Conservation (phyloP, 2,113 vertebrate species). For the Callopanchax toddi region DNA sequence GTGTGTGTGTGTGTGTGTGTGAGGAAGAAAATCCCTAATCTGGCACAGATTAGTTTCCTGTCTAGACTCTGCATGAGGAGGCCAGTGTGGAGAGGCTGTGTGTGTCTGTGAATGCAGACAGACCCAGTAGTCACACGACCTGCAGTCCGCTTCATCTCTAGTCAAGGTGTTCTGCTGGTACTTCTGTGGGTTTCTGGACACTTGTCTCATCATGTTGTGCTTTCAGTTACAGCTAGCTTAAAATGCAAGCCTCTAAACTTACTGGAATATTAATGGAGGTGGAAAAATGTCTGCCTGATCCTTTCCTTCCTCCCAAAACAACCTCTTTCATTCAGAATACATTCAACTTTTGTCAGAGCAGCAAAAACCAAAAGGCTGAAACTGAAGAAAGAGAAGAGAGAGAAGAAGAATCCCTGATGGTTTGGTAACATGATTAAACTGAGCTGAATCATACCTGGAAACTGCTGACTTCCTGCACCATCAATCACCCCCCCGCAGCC, state of each 20-base stretch:
- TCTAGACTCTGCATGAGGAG: slow-evolving; percentile 78
- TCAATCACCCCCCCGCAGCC: slow-evolving; percentile 46
- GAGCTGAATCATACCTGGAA: slow-evolving; percentile 56
- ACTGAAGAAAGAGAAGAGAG: slow-evolving; percentile 28
- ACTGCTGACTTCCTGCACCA: slow-evolving; percentile 33
- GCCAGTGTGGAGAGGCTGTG: slow-evolving; percentile 47
- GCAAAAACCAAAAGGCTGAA: slow-evolving; percentile 13
- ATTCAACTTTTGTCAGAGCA: slow-evolving; percentile 15
- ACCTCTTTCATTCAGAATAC: background rate
- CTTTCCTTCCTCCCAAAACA: slow-evolving; percentile 33
- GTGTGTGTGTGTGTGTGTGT: slow-evolving; percentile 49
- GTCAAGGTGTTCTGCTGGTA: too few relatives aligned
- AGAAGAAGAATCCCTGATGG: slow-evolving; percentile 36
- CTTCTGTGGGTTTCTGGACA: too few relatives aligned
- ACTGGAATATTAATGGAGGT: too few relatives aligned
- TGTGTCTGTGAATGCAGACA: slow-evolving; percentile 25
- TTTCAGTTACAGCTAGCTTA: too few relatives aligned
- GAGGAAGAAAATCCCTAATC: slow-evolving; percentile 76
- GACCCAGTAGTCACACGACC: too few relatives aligned
- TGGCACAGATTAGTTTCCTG: slow-evolving; percentile 76
- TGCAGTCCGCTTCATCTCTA: too few relatives aligned
- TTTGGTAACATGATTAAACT: slow-evolving; percentile 40
- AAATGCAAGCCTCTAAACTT: too few relatives aligned
- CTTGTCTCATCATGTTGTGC: too few relatives aligned
- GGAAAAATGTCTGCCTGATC: slow-evolving; percentile 55